A percentile compares a stretch with the other conserved stretches of the same genome.
Evolutionary conservation across 2,888 invertebrate species (phyloP).

Genomic region (Rhodophaea formosa): DNA sequence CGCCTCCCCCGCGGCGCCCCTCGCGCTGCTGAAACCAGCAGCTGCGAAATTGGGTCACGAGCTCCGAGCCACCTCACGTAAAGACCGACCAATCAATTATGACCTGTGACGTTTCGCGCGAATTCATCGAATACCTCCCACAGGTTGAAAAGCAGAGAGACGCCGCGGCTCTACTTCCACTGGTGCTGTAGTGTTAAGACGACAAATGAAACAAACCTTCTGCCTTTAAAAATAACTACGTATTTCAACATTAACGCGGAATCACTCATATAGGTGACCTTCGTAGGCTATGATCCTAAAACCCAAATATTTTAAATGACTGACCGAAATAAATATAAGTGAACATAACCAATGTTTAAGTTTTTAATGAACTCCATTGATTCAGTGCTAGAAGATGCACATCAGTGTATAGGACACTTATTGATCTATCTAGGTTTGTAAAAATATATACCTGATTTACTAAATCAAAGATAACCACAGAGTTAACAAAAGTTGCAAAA

Average conservation of each 20-base stretch:
- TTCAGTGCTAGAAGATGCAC: no score
- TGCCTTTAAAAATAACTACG: conserved; percentile 61
- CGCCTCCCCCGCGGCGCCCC: conserved; percentile 50
- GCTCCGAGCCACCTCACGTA: conserved; percentile 70
- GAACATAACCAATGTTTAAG: neutral
- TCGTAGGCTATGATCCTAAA: conserved; percentile 27
- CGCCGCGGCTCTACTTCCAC: conserved; percentile 30
- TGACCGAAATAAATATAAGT: neutral
- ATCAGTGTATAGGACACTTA: no score
- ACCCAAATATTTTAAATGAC: conserved; percentile 25
- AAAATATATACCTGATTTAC: no score
- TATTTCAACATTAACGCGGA: conserved; percentile 57
- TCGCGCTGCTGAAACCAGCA: conserved; percentile 77
- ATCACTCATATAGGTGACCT: conserved; percentile 35
- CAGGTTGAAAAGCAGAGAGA: conserved; percentile 27
- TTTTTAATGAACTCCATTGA: no score
- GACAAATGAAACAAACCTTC: conserved; percentile 66
- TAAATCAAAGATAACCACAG: no score
- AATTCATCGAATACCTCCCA: conserved; percentile 26
- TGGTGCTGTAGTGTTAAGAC: conserved; percentile 55
- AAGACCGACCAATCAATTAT: conserved; percentile 53
- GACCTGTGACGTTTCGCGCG: conserved; percentile 50
- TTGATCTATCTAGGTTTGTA: no score
- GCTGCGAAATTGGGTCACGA: conserved; percentile 80
- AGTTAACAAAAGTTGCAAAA: no score